Evolutionary conservation across 2,113 vertebrate genomes (phyloP).

Genomic region (Drymodes brunneopygia): DNA sequence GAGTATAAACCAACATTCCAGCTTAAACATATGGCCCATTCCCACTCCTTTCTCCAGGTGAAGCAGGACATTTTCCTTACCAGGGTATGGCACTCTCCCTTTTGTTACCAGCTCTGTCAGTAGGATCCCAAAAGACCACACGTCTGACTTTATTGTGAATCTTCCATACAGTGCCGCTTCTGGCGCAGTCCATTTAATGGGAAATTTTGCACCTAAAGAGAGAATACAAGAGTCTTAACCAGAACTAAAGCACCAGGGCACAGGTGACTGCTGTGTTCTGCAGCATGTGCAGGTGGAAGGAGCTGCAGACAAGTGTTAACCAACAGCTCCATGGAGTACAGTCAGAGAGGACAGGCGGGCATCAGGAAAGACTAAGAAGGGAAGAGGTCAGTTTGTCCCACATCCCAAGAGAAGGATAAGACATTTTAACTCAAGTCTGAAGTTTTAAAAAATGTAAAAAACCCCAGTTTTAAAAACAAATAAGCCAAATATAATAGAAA

Average conservation of each 20-base stretch:
- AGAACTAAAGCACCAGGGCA: neutral
- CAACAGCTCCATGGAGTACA: neutral
- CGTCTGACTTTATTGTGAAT: constrained; percentile 98
- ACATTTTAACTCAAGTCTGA: neutral
- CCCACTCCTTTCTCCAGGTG: neutral
- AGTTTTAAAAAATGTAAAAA: neutral
- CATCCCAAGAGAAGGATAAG: neutral
- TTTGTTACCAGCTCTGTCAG: constrained; percentile 97
- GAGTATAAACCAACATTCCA: neutral
- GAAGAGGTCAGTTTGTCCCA: neutral
- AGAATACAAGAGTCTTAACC: neutral
- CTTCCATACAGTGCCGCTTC: constrained; percentile 93
- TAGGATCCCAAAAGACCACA: constrained; percentile 97
- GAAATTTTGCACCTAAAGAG: constrained; percentile 90
- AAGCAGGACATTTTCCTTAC: constrained; percentile 70
- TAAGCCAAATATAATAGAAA: neutral
- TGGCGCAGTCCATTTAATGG: constrained; percentile 97
- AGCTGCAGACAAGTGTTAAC: neutral
- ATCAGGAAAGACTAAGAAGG: neutral
- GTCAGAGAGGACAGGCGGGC: neutral
- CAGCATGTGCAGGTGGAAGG: neutral
- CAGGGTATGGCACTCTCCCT: constrained; percentile 97
- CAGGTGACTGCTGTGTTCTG: neutral
- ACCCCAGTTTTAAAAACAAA: neutral
- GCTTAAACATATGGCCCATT: neutral